Evolutionary conservation across 2,797 vertebrate genomes (phyloP), one percentile per base, ranked within the genome.

Genomic region (Hylomyscus alleni): DNA sequence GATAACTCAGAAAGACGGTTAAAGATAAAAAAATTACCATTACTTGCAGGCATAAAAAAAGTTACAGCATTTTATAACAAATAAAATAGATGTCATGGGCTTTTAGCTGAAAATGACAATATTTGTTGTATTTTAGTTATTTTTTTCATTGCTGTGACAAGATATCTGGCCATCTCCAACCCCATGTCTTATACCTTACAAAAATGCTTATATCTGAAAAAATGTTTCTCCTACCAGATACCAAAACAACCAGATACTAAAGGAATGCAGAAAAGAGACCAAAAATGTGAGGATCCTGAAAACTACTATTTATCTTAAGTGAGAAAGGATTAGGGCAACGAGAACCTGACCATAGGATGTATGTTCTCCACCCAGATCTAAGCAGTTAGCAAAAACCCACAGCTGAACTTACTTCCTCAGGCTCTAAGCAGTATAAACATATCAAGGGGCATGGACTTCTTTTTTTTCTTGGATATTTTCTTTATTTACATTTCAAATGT

Each of bases 1-100:
- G 67, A 56, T 92, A 97, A 95, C 52, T 96, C 88, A 94, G n/a
- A 67, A 96, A 62, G 50, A 78, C 75, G 85, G 44, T 54, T 90
- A 80, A 95, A 76, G 34, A 10, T 73, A 54, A 89, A 91, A 95
- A 83, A 75, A 91, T 87, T 89, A 85, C 5, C n/a, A 78, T 81
- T 88, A 90, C 58, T 84, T 87, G 72, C 20, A 93, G 75, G 83
- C 50, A 95, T 34, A 91, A 95, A 90, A 95, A 86, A 84, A 88
- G 2, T 75, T 65, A 82, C 34, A 95, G 65, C 75, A 76, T 67
- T 69, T 54, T 93, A 92, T 85, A 31, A 15, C 22, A 94, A 95
- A 83, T 40, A 37, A 95, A 96, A 95, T 89, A 93, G 89, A 90
- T 86, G 37, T 4, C 19, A 78, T 91, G 50, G 47, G 34, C 78